These are phyloP conservation scores for Monarcha castaneiventris DNA, from an alignment of 2,113 vertebrate species.

Conservation along the genomic window DNA sequence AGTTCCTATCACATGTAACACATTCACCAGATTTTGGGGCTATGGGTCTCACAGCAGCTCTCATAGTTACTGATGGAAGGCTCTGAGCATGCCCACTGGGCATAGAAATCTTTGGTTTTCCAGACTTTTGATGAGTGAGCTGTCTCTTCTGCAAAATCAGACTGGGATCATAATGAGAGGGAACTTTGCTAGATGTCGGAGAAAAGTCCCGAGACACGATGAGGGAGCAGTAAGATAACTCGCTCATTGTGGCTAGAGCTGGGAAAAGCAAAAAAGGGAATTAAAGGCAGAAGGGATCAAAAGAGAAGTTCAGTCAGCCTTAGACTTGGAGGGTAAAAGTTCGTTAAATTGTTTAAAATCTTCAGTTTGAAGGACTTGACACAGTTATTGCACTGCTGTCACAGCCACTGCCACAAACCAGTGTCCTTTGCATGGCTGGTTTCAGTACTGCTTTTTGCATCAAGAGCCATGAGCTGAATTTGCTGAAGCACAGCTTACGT, in stretches of 20 bases:
- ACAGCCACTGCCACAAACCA: neutral
- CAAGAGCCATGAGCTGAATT: accelerated
- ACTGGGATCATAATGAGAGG: neutral
- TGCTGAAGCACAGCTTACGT: neutral
- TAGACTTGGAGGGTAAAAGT: neutral
- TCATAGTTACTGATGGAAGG: neutral
- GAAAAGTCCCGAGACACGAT: neutral
- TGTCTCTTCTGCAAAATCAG: neutral
- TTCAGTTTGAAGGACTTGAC: neutral
- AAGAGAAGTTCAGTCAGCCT: neutral
- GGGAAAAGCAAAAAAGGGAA: neutral
- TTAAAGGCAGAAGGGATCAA: neutral
- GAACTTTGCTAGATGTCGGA: neutral
- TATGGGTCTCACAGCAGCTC: neutral
- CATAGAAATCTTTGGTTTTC: neutral
- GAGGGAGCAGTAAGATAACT: neutral
- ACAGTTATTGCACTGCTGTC: neutral
- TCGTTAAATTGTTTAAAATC: neutral
- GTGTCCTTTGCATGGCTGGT: neutral
- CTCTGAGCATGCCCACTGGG: neutral
- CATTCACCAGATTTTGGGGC: neutral
- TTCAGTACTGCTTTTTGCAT: neutral
- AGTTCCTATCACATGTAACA: neutral
- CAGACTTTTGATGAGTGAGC: neutral
- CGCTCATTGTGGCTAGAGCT: neutral